Conservation (phyloP, 2,888 invertebrate species). For the Callyntrura sp. region DNA sequence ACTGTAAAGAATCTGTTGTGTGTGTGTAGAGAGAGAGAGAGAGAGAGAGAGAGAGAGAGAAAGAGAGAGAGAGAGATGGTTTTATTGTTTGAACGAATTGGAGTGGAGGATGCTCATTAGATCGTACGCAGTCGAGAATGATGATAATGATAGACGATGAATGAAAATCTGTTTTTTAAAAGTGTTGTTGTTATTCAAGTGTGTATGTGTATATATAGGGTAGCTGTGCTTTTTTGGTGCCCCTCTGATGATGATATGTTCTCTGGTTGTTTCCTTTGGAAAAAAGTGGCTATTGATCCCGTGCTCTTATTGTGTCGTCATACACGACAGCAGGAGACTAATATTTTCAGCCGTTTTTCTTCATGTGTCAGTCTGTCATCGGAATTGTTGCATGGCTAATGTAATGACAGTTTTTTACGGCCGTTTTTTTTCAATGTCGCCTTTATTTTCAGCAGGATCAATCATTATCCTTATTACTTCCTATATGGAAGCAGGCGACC, state of each 20-base stretch:
- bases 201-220: no score
- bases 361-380: slow-evolving; percentile 23
- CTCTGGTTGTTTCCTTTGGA: no score
- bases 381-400: slow-evolving; percentile 29
- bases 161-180: neutral
- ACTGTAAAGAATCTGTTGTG: no score
- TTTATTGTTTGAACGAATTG: slow-evolving; percentile 47
- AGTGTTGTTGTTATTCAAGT: neutral
- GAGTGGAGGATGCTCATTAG: slow-evolving; percentile 36
- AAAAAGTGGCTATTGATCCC: neutral
- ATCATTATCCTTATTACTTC: neutral
- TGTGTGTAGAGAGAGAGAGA: no score
- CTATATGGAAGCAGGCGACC: neutral
- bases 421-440: neutral
- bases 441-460: neutral
- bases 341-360: neutral
- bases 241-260: neutral
- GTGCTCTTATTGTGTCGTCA: neutral
- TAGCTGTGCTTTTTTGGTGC: neutral
- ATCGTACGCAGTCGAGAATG: neutral
- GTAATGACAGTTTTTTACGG: neutral
- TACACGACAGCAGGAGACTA: neutral
- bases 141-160: neutral
- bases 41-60: no score
- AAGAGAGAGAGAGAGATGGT: neutral